Percentiles rank a stretch among this genome's conserved stretches.
These are phyloP conservation scores for Tapirus terrestris DNA, from an alignment of 2,113 vertebrate genomes.

Conservation along the genomic window DNA sequence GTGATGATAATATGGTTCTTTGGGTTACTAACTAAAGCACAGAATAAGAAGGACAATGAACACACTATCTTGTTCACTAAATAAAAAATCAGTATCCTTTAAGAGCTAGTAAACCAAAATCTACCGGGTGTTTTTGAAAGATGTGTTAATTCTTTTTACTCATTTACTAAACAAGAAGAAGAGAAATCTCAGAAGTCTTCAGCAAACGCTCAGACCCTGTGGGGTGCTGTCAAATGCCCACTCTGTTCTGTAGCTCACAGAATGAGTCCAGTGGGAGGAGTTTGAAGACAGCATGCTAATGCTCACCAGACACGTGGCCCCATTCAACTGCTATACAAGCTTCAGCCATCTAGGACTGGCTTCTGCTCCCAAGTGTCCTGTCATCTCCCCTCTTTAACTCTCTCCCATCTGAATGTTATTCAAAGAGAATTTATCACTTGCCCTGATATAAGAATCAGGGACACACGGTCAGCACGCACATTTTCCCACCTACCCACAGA, in stretches of 20 bases:
- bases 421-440: not conserved
- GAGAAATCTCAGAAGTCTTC: not conserved
- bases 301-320: not conserved
- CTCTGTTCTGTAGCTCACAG: not conserved
- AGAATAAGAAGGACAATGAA: not conserved
- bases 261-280: not conserved
- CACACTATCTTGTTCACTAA: not conserved
- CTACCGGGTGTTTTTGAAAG: slow-evolving; percentile 26
- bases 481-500: not conserved
- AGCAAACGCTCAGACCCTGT: not conserved
- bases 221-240: not conserved
- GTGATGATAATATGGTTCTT: not conserved
- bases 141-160: not conserved
- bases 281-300: not conserved
- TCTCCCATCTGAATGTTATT: not conserved
- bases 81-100: not conserved
- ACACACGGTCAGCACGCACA: not conserved
- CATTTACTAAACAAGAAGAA: not conserved
- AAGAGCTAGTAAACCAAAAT: not conserved
- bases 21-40: not conserved
- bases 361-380: not conserved
- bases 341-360: not conserved
- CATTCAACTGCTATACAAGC: not conserved
- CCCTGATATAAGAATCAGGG: not conserved
- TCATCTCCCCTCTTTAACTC: not conserved